Evolutionary conservation across 2,113 vertebrate species (phyloP), one percentile per base, ranked within the genome.

Genomic region (Coptodon rendalli): DNA sequence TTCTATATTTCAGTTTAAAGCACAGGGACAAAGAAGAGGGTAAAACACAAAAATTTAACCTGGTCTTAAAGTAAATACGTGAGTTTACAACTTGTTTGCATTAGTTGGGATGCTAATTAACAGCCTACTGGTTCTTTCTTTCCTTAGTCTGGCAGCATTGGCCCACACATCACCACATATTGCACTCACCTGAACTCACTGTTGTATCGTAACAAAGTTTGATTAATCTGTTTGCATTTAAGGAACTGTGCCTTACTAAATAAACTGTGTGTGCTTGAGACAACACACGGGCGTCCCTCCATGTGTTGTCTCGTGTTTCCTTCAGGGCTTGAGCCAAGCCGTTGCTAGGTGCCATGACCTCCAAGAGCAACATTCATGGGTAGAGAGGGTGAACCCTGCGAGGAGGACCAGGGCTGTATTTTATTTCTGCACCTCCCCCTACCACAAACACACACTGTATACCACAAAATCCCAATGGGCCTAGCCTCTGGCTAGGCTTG

Each of bases 301-400:
- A 85, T 86, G 78, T 76, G 87, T 38, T 87, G 89, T 93, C 91
- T 94, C 92, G 53, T 85, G 82, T 95, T 95, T 93, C 91, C 50
- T 86, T 86, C 38, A 81, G 87, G 87, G 85, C 82, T n/a, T 9
- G 84, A 90, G 92, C 94, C 89, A 94, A 84, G 86, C 92, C 80
- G 94, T 94, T 95, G 93, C 94, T 92, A 93, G 91, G 93, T 85
- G 87, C 89, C 6, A 16, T 94, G 94, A 94, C 93, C 94, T 95
- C 94, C 80, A 93, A 88, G 59, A 93, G 89, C 82, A 94, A 95
- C 92, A 91, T 83, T 86, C 85, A 57, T 81, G 73, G 83, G 91
- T 78, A 84, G 91, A 90, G 87, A 94, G 88, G 87, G 85, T 93
- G 90, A 95, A 94, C 91, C 79, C 89, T 91, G 84, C 83, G 52